Evolutionary conservation across 64 coral and sea anemone species (phyloP), one percentile per base, ranked within the genome.

Genomic region (Pocillopora verrucosa): DNA sequence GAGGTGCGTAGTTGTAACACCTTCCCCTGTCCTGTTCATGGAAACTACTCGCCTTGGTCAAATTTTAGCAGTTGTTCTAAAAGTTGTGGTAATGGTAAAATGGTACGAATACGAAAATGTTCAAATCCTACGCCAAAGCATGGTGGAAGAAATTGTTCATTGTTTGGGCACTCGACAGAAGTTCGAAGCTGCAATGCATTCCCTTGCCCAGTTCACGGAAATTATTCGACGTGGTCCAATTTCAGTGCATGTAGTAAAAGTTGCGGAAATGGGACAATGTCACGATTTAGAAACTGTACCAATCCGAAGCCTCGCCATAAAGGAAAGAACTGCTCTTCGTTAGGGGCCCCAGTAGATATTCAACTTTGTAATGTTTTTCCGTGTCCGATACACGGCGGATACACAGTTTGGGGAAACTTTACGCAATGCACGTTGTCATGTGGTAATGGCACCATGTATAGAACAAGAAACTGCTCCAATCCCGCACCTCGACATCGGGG

Each of bases 381-480:
- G 3, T 96, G 94, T 75, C 93, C 93, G 20, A 58, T 94, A 22
- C 85, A 92, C 73, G 94, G 94, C 1, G 90, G 86, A 17, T 95
- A 89, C 11, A 79, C 90, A 34, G 6, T 0, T 9, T 95, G 94
- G 94, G 80, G 90, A 30, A 92, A 87, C 72, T 92, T 68, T 22
- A 78, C 60, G 10, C 10, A 24, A 7, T 92, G 90, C 58, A 79
- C 70, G 10, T 16, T 60, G n/a, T 87, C 83, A 11, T 92, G 83
- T 87, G 83, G 83, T 5, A 92, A 26, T 57, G 90, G 90, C 10
- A 92, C 90, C 34, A 56, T 19, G 37, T 70, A 14, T 34, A 87
- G 62, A 64, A 92, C 60, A 15, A 86, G 90, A 86, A 76, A 69
- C 34, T 92, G 90, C 41, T 41, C 81, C 15, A 87, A 72, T 64